Conservation (phyloP, 2,113 vertebrate species). For the Chunga burmeisteri region DNA sequence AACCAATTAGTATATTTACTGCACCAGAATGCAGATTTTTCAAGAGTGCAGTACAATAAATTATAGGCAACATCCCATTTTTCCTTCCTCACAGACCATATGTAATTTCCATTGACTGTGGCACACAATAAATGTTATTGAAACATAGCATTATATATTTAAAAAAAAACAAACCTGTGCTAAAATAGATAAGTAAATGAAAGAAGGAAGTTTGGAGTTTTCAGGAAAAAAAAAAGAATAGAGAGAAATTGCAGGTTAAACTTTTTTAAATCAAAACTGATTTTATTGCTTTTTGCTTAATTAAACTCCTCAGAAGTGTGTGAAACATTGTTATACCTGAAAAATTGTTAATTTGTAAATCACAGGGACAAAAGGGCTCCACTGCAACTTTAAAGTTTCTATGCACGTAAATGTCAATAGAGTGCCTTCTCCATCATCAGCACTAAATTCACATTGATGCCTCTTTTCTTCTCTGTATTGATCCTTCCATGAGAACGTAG, state of each 20-base stretch:
- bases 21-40: slow-evolving; percentile 2
- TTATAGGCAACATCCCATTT: background rate
- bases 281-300: slow-evolving; percentile 76
- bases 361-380: slow-evolving; percentile 79
- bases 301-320: slow-evolving; percentile 74
- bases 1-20: slow-evolving; percentile 26
- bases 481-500: slow-evolving; percentile 99
- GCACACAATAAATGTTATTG: background rate
- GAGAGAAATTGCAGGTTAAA: slow-evolving; percentile 39
- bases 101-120: slow-evolving; percentile 16
- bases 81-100: background rate
- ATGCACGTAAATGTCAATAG: slow-evolving; percentile 88
- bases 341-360: slow-evolving; percentile 82
- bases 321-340: slow-evolving; percentile 74
- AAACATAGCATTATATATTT: background rate
- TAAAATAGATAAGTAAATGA: background rate
- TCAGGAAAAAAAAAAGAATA: background rate
- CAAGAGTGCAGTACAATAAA: background rate
- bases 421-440: slow-evolving; percentile 97
- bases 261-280: slow-evolving; percentile 48
- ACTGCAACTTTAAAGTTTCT: slow-evolving; percentile 85
- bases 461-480: slow-evolving; percentile 99
- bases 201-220: slow-evolving; percentile 17
- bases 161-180: background rate
- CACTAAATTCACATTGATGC: slow-evolving; percentile 99